These are phyloP conservation scores for Hedya salicella DNA, from an alignment of 2,888 invertebrate genomes.

Conservation along the genomic window DNA sequence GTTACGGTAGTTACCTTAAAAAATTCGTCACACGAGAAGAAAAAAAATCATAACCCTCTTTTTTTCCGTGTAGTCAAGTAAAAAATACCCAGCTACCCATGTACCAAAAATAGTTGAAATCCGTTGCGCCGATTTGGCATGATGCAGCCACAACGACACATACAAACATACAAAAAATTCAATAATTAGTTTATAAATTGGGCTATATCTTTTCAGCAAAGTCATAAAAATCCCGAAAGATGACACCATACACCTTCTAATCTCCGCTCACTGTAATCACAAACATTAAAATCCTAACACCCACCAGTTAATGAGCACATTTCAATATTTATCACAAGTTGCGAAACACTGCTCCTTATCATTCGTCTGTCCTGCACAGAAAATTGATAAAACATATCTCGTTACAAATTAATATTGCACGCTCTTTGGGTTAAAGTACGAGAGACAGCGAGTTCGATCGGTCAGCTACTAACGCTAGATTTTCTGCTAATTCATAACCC, in stretches of 20 bases:
- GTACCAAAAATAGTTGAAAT: not conserved
- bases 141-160: too few relatives aligned
- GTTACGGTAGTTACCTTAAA: too few relatives aligned
- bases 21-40: too few relatives aligned
- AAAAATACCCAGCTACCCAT: too few relatives aligned
- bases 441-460: conserved; percentile 46
- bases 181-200: too few relatives aligned
- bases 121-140: too few relatives aligned
- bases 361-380: conserved; percentile 68
- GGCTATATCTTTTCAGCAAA: too few relatives aligned
- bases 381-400: conserved; percentile 78
- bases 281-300: conserved; percentile 27
- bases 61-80: too few relatives aligned
- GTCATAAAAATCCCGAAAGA: conserved; percentile 4
- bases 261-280: conserved; percentile 8
- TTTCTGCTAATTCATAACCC: too few relatives aligned
- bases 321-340: conserved; percentile 48
- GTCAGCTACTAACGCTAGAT: not conserved
- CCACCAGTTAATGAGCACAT: conserved; percentile 21
- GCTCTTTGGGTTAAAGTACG: conserved; percentile 49
- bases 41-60: too few relatives aligned
- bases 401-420: conserved; percentile 67
- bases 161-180: too few relatives aligned
- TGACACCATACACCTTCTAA: not conserved
- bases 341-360: conserved; percentile 69